Conservation (phyloP, 2,888 invertebrate species). For the Erebia aethiops region DNA sequence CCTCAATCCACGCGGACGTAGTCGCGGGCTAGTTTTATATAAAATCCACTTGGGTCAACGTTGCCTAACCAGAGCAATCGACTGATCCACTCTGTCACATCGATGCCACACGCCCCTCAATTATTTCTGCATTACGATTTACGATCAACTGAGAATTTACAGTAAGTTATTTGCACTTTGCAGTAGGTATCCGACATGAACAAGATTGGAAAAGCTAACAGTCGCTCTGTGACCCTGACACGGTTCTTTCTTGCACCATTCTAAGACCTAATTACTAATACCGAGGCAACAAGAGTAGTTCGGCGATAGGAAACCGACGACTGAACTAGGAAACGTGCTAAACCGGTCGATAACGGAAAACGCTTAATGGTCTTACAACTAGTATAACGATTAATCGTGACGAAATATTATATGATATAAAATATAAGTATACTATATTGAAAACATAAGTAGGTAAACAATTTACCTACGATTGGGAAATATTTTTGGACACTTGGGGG, state of each 20-base stretch:
- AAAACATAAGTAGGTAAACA: no score
- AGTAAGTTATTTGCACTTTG: constrained; percentile 22
- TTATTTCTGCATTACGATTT: no score
- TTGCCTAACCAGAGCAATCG: no score
- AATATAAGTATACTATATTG: neutral
- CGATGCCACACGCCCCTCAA: no score
- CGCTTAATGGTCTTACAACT: constrained; percentile 34
- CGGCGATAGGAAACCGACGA: constrained; percentile 60
- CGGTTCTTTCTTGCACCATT: constrained; percentile 65
- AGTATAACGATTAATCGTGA: constrained; percentile 19
- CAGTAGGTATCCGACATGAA: constrained; percentile 29
- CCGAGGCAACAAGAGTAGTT: constrained; percentile 53
- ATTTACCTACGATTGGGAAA: constrained; percentile 10
- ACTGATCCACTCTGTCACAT: no score
- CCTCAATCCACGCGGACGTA: no score
- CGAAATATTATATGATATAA: constrained; percentile 9
- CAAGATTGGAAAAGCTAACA: constrained; percentile 42
- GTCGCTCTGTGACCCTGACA: constrained; percentile 62
- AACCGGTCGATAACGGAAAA: constrained; percentile 60
- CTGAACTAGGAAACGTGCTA: constrained; percentile 52
- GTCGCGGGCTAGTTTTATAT: no score
- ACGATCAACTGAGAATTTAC: neutral
- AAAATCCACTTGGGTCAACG: no score
- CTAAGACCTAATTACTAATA: constrained; percentile 62
- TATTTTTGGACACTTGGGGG: neutral